Evolutionary conservation across 2,113 vertebrate genomes (phyloP).

Genomic region (Upupa epops): DNA sequence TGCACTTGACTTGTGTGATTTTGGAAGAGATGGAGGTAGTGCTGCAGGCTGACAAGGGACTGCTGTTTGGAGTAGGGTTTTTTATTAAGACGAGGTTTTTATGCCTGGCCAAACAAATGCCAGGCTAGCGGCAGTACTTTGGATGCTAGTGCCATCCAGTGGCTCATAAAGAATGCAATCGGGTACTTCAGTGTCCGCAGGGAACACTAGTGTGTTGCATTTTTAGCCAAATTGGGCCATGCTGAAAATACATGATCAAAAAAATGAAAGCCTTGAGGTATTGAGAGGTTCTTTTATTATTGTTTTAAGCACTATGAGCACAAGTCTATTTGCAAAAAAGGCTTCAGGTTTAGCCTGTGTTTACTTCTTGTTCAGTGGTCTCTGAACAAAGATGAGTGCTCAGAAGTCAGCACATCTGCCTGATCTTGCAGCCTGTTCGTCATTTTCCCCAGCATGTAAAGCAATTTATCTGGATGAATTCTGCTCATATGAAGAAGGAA

Average conservation of each 20-base stretch:
- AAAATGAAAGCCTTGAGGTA: neutral
- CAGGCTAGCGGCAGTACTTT: neutral
- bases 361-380: neutral
- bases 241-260: neutral
- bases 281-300: neutral
- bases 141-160: neutral
- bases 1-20: neutral
- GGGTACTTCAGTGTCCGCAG: neutral
- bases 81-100: neutral
- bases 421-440: neutral
- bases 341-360: neutral
- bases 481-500: neutral
- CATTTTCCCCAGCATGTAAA: neutral
- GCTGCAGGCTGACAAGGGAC: neutral
- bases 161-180: neutral
- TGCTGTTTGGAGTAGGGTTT: neutral
- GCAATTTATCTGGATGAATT: neutral
- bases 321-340: neutral
- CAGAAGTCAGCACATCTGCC: neutral
- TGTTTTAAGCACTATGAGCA: neutral
- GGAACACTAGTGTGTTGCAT: rapidly evolving
- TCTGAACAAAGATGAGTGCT: neutral
- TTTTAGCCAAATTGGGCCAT: neutral
- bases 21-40: neutral
- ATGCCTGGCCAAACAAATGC: neutral